A percentile compares a stretch with the other conserved stretches of the same genome.
Conservation (phyloP, 2,113 vertebrate species). For the Oxyura jamaicensis region DNA sequence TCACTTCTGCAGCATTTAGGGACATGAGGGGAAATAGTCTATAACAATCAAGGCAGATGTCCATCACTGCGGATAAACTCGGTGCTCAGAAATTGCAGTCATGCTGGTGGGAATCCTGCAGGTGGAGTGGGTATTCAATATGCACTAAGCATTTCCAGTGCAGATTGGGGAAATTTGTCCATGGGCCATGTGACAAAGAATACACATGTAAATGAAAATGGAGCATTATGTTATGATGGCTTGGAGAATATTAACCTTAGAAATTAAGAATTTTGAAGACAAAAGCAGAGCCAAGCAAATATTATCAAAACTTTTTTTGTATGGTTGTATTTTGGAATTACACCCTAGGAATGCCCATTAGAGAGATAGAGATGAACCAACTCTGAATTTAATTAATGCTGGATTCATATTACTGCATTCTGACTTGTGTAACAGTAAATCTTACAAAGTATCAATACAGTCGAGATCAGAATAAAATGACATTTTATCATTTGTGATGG, state of each 20-base stretch:
- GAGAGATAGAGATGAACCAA: background rate
- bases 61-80: background rate
- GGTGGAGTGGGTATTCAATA: background rate
- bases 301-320: background rate
- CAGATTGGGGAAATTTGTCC: background rate
- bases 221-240: background rate
- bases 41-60: background rate
- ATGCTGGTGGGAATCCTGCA: background rate
- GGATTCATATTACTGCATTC: background rate
- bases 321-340: background rate
- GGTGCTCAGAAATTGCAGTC: background rate
- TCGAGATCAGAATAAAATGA: background rate
- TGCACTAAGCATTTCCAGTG: background rate
- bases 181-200: background rate
- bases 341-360: background rate
- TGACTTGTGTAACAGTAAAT: background rate
- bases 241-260: background rate
- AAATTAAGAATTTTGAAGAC: background rate
- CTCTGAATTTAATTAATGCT: background rate
- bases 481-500: background rate
- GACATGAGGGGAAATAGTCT: background rate
- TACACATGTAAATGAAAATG: background rate
- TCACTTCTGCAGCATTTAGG: background rate
- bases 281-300: background rate
- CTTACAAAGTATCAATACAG: background rate